Conservation (phyloP, 2,113 vertebrate genomes). For the Fregata magnificens region DNA sequence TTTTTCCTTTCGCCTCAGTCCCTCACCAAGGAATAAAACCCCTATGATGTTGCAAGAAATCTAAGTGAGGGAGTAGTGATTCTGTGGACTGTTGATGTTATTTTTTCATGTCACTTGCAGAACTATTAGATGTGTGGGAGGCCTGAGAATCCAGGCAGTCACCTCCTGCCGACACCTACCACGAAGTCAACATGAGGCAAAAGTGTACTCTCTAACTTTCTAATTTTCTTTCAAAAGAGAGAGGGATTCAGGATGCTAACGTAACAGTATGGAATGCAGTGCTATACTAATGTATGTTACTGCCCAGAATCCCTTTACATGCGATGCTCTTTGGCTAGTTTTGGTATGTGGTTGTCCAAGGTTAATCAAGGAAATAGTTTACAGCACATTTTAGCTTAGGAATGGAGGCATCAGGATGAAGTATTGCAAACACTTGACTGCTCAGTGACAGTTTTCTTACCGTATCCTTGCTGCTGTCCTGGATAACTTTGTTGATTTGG, state of each 20-base stretch:
- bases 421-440: background rate
- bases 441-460: slow-evolving; percentile 47
- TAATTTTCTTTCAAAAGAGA: background rate
- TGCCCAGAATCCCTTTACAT: background rate
- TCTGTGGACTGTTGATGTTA: background rate
- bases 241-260: background rate
- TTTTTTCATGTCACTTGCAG: background rate
- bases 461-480: slow-evolving; percentile 87
- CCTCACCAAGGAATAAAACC: background rate
- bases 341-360: background rate
- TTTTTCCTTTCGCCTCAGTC: background rate
- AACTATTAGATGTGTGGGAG: background rate
- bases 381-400: background rate
- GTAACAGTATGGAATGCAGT: background rate
- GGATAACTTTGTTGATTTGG: slow-evolving; percentile 90
- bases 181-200: background rate
- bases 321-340: background rate
- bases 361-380: background rate
- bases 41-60: background rate
- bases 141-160: background rate
- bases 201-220: background rate
- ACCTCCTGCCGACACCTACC: background rate
- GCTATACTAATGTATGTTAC: background rate
- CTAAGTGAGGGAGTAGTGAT: background rate
- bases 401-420: background rate